phyloP scores from a whole-genome alignment of 2,797 vertebrate species.

The Pagetopsis macropterus region DNA sequence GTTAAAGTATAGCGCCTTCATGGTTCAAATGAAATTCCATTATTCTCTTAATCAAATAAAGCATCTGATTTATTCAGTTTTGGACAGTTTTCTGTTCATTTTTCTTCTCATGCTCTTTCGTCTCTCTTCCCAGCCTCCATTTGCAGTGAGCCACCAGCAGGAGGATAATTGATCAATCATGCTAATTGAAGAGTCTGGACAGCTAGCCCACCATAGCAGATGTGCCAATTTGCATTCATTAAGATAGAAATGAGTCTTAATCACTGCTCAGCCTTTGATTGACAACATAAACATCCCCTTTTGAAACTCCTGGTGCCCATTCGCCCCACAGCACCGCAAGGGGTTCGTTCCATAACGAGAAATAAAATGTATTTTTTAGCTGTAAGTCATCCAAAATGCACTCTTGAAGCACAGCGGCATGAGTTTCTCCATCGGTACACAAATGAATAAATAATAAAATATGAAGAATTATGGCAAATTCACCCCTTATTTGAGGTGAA shows the following conservation, averaged over 20 bases:
- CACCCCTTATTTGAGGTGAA: neutral
- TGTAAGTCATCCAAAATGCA: conserved; percentile 17
- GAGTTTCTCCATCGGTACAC: neutral
- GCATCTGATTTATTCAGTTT: conserved; percentile 48
- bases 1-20: conserved; percentile 21
- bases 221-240: conserved; percentile 91
- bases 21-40: conserved; percentile 40
- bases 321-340: conserved; percentile 45
- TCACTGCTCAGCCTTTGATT: conserved; percentile 82
- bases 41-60: conserved; percentile 57
- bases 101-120: conserved; percentile 52
- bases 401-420: neutral
- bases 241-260: conserved; percentile 84
- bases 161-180: conserved; percentile 89
- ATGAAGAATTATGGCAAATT: neutral
- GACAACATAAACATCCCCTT: conserved; percentile 83
- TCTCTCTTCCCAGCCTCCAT: conserved; percentile 59
- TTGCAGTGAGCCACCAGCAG: conserved; percentile 76
- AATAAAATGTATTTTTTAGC: conserved; percentile 32
- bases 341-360: conserved; percentile 46
- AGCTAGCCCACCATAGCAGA: conserved; percentile 86
- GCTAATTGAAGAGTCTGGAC: conserved; percentile 88
- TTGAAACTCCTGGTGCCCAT: conserved; percentile 60
- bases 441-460: neutral
- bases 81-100: conserved; percentile 24